Conservation (phyloP, 2,888 invertebrate species). For the Phania funesta region DNA sequence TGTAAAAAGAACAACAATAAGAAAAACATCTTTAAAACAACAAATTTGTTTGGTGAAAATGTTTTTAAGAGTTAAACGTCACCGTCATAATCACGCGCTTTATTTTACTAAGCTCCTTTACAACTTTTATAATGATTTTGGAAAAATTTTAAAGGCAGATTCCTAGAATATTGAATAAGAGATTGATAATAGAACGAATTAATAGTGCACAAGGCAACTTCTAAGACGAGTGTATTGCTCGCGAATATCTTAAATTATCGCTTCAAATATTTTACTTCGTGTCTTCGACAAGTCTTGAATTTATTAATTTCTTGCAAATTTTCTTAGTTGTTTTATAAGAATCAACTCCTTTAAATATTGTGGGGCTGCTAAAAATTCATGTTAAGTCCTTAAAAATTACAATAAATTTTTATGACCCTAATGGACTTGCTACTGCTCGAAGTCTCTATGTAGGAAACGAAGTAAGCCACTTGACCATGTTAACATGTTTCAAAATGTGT, state of each 20-base stretch:
- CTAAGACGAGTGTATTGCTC: too few species aligned
- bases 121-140: neutral
- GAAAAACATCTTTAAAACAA: neutral
- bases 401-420: slow-evolving; percentile 12
- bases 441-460: neutral
- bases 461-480: neutral
- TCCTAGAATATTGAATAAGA: too few species aligned
- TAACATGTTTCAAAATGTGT: neutral
- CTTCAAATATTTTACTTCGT: too few species aligned
- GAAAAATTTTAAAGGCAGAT: neutral
- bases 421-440: neutral
- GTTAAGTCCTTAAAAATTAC: slow-evolving; percentile 5
- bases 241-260: too few species aligned
- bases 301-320: neutral
- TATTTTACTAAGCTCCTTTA: slow-evolving; percentile 26
- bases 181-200: too few species aligned
- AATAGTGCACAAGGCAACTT: too few species aligned
- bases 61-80: slow-evolving; percentile 47
- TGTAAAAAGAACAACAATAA: slow-evolving; percentile 36
- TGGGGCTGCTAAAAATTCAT: too few species aligned
- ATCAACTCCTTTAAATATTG: neutral
- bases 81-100: slow-evolving; percentile 21
- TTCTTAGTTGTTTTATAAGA: neutral
- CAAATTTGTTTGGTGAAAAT: slow-evolving; percentile 46
- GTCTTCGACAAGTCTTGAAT: too few species aligned